Evolutionary conservation across 1,140 invertebrate species (phyloP).

Genomic region (Drosophila lacteicornis): DNA sequence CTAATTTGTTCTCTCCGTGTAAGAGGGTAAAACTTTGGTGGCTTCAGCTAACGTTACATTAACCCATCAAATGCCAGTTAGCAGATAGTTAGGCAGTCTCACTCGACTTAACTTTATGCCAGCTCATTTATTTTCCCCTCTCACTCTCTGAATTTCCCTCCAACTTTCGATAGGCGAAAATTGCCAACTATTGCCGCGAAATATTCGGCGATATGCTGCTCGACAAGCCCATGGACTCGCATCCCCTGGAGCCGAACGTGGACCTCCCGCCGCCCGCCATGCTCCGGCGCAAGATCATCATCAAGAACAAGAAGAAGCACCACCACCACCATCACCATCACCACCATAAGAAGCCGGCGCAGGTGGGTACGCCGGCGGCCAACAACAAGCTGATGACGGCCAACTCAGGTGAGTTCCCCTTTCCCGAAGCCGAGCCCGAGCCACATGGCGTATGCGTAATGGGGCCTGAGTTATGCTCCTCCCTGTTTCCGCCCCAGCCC

Average conservation of each 20-base stretch:
- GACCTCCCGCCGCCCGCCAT: conserved; percentile 94
- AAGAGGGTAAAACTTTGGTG: conserved; percentile 10
- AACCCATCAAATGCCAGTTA: conserved; percentile 65
- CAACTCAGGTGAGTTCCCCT: conserved; percentile 76
- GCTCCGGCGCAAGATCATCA: conserved; percentile 96
- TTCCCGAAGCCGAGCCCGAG: not conserved
- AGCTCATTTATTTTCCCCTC: conserved; percentile 4
- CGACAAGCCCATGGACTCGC: conserved; percentile 93
- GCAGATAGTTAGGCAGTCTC: conserved; percentile 42
- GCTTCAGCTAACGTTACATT: not conserved
- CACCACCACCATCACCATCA: conserved; percentile 91
- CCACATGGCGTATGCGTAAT: conserved; percentile 42
- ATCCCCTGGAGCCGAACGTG: conserved; percentile 92
- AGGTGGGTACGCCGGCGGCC: conserved; percentile 55
- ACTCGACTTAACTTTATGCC: conserved; percentile 10
- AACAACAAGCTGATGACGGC: conserved; percentile 77
- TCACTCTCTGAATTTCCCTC: not conserved
- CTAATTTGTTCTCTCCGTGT: not conserved
- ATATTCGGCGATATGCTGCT: conserved; percentile 98
- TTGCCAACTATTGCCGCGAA: conserved; percentile 97
- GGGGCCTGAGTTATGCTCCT: conserved; percentile 37
- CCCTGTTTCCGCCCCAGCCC: conserved; percentile 16
- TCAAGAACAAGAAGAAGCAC: conserved; percentile 99
- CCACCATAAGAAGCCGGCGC: conserved; percentile 85
- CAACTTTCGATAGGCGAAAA: conserved; percentile 91